Conservation (phyloP, 2,888 invertebrate species). For the Tromatobia lineatoria region DNA sequence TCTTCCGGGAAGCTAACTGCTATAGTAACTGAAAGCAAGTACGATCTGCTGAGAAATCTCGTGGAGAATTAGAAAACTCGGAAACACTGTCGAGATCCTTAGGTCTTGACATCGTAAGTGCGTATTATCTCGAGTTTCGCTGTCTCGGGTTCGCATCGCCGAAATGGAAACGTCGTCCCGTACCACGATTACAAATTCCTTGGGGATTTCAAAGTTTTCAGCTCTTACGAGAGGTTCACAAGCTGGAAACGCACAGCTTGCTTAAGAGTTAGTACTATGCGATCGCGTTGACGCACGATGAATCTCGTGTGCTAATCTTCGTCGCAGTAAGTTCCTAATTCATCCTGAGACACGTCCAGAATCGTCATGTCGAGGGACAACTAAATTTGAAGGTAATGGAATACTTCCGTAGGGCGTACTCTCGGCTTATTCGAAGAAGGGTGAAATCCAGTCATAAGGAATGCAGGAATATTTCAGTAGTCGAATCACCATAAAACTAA, state of each 20-base stretch:
- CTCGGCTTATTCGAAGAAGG: background rate
- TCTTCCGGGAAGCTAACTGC: background rate
- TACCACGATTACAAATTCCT: slow-evolving; percentile 75
- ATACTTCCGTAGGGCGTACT: slow-evolving; percentile 2
- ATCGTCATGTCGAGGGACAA: slow-evolving; percentile 59
- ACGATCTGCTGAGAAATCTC: slow-evolving; percentile 35
- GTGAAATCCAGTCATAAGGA: background rate
- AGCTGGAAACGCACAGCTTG: slow-evolving; percentile 1
- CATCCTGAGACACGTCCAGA: slow-evolving; percentile 64
- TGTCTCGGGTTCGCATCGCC: slow-evolving; percentile 45
- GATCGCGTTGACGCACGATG: slow-evolving; percentile 64
- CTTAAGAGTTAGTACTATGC: slow-evolving; percentile 31
- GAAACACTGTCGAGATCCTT: slow-evolving; percentile 16
- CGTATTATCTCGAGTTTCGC: slow-evolving; percentile 36
- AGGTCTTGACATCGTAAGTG: slow-evolving; percentile 19
- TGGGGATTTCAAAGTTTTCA: slow-evolving; percentile 75
- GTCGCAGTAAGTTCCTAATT: slow-evolving; percentile 69
- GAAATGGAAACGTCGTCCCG: slow-evolving; percentile 47
- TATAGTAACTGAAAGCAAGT: background rate
- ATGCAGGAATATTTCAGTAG: background rate
- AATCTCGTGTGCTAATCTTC: slow-evolving; percentile 56
- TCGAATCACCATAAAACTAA: background rate
- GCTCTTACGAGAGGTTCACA: slow-evolving; percentile 68
- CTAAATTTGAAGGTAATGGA: slow-evolving; percentile 25
- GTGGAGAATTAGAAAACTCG: slow-evolving; percentile 72